phyloP scores from a whole-genome alignment of 1,140 invertebrate species.

The Halesus radiatus region DNA sequence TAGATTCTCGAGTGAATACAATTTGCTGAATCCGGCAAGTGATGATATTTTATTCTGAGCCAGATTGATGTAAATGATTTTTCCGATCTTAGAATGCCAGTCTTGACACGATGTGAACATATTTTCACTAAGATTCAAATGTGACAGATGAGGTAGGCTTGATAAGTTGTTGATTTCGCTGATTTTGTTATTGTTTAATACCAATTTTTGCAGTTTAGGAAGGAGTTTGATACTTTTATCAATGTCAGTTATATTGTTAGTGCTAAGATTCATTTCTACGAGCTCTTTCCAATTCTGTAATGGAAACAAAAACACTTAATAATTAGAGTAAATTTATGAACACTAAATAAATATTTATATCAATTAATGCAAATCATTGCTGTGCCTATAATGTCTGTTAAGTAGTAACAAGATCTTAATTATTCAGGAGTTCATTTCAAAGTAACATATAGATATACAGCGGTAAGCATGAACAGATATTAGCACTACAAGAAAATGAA shows the following conservation, averaged over 20 bases:
- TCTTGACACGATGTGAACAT: conserved; percentile 77
- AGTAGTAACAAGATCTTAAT: too few relatives aligned
- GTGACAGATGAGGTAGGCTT: conserved; percentile 80
- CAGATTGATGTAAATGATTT: conserved; percentile 89
- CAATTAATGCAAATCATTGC: too few relatives aligned
- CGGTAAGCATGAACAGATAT: too few relatives aligned
- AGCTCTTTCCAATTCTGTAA: conserved; percentile 78
- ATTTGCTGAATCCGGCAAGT: conserved; percentile 83
- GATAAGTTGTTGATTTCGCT: conserved; percentile 83
- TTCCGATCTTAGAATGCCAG: conserved; percentile 89
- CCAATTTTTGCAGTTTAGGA: conserved; percentile 80
- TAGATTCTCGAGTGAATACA: conserved; percentile 87
- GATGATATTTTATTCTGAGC: conserved; percentile 87
- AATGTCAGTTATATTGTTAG: conserved; percentile 83
- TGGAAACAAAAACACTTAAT: neutral
- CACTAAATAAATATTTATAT: neutral
- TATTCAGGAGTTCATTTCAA: too few relatives aligned
- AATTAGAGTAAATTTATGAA: neutral
- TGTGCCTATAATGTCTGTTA: too few relatives aligned
- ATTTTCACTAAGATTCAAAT: conserved; percentile 86
- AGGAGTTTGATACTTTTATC: conserved; percentile 86
- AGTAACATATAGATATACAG: too few relatives aligned
- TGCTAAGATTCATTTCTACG: conserved; percentile 80
- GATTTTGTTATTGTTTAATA: conserved; percentile 84
- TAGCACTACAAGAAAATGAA: too few relatives aligned